Percentiles rank a stretch among this genome's conserved stretches.
These are phyloP conservation scores for Liolophura sinensis DNA, from an alignment of 1,140 invertebrate species.

Conservation along the genomic window DNA sequence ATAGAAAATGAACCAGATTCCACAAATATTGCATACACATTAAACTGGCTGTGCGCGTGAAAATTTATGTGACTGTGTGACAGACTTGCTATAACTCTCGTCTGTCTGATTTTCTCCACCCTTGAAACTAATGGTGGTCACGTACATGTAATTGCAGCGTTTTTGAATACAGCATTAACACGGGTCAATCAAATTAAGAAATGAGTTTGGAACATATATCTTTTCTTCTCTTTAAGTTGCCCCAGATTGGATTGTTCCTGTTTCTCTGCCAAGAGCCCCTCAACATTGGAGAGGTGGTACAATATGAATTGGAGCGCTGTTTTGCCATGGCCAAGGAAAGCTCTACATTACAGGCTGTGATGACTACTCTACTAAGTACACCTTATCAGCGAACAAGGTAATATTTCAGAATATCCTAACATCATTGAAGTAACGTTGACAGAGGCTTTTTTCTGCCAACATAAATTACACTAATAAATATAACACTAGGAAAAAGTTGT, in stretches of 20 bases:
- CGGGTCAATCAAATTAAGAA: background rate
- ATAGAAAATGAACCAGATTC: no score
- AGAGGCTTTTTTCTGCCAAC: no score
- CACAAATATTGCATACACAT: no score
- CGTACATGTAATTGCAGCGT: constrained; percentile 19
- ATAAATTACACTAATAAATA: no score
- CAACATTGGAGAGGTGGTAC: constrained; percentile 61
- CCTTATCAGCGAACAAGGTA: constrained; percentile 51
- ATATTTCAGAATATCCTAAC: background rate
- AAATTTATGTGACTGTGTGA: no score
- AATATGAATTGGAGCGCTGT: constrained; percentile 68
- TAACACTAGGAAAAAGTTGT: no score
- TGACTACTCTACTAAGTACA: constrained; percentile 65
- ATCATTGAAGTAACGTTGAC: no score
- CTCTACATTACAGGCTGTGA: constrained; percentile 63
- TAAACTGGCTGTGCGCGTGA: no score
- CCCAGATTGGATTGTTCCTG: constrained; percentile 67
- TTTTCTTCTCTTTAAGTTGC: constrained; percentile 43
- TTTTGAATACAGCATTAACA: constrained; percentile 6
- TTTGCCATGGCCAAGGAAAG: constrained; percentile 66
- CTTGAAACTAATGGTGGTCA: no score
- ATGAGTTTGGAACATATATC: constrained; percentile 2
- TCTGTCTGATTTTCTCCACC: no score
- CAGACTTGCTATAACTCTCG: no score
- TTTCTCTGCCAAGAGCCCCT: constrained; percentile 62